Evolutionary conservation across 2,113 vertebrate genomes (phyloP).

Genomic region (Nerophis lumbriciformis): DNA sequence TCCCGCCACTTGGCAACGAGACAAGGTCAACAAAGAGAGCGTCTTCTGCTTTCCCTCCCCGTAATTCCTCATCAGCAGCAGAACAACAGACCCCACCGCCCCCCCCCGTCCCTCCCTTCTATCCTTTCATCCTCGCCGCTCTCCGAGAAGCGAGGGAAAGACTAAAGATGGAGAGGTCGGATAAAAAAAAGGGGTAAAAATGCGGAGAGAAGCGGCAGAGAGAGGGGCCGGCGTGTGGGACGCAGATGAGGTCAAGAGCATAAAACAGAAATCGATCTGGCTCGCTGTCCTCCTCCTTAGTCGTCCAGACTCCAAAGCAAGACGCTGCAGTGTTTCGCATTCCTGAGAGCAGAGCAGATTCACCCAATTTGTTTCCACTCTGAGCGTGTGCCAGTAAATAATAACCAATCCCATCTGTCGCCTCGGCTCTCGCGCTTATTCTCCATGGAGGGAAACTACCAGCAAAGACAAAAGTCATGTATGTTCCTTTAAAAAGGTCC

Average conservation of each 20-base stretch:
- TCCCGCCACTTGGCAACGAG: constrained; percentile 5
- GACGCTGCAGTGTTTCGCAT: constrained; percentile 4
- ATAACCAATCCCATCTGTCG: constrained; percentile 68
- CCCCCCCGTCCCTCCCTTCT: background rate
- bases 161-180: constrained; percentile 4
- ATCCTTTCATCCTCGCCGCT: constrained; percentile 1
- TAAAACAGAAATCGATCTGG: background rate
- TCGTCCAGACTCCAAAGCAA: background rate
- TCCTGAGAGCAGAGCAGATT: constrained; percentile 39
- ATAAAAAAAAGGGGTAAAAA: background rate
- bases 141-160: background rate
- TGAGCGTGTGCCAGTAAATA: constrained; percentile 56
- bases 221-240: background rate
- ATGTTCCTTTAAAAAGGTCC: too few relatives aligned
- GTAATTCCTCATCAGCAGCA: constrained; percentile 12
- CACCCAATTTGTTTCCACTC: constrained; percentile 62
- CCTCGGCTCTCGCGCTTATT: constrained; percentile 44
- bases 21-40: constrained; percentile 11
- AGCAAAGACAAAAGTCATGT: background rate
- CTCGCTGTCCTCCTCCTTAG: constrained; percentile 1
- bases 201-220: background rate
- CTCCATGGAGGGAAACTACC: constrained; percentile 26
- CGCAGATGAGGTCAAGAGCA: constrained; percentile 1
- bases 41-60: constrained; percentile 6
- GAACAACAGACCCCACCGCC: constrained; percentile 1